Base-by-base conservation (phyloP, 2,888 invertebrate genomes). In the Drosophila sordidula region DNA sequence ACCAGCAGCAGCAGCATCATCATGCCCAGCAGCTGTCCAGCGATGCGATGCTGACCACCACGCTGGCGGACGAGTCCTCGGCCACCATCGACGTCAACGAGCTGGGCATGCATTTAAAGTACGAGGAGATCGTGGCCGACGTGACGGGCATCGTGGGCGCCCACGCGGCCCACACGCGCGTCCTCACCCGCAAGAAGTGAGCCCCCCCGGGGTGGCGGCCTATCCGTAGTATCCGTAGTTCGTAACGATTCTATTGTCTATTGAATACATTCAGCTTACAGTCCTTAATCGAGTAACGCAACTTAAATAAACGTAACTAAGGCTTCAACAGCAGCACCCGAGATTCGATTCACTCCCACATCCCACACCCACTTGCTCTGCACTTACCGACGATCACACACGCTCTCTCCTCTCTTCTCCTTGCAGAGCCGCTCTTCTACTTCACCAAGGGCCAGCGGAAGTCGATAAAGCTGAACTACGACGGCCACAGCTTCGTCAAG, bases 51-150 rank as follows among this genome's bases (percentile, higher is more conserved):
- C 39, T 80, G 46, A 70, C 79, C 70, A 80, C 85, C 51, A 51
- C 85, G 1, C 41, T 84, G 29, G 29, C 71, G 14, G 83, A 84
- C 14, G 83, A 84, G 14, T 67, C 83, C 4, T 70, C 87, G 3
- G 80, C 80, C 8, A 81, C 78, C 22, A 87, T 86, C 12, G 85
- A 85, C 51, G 88, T 90, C 16, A 70, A 78, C 6, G 83, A 89
- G 11, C 65, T 90, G 49, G 84, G 87, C 47, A 90, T 90, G 90
- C 90, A 90, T 80, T 87, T 91, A 63, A 91, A 91, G 64, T 91
- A 91, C 64, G 91, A 92, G 61, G 91, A 91, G 73, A 92, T 92
- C 51, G 91, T 92, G 25, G 91, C 91, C 25, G 91, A 92, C 74
- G 91, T 91, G 1, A 91, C 91, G 4, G 90, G 91, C 76, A 90